Evolutionary conservation across 2,888 invertebrate genomes (phyloP).

Genomic region (Stenodema calcarata): DNA sequence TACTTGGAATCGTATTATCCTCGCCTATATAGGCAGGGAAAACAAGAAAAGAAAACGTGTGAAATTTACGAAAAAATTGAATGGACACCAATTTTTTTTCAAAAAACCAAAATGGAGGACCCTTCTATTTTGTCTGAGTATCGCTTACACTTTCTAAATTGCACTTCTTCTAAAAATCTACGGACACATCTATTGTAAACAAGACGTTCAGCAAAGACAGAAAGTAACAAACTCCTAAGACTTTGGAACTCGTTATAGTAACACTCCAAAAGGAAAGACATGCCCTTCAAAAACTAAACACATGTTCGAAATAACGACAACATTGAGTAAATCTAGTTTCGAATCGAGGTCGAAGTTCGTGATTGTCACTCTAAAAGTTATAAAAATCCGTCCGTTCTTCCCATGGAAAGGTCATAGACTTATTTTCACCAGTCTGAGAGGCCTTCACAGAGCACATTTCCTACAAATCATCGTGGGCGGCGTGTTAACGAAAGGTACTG

Average conservation of each 20-base stretch:
- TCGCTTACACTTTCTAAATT: slow-evolving; percentile 6
- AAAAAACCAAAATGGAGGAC: background rate
- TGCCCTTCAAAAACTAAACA: slow-evolving; percentile 43
- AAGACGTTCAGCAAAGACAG: slow-evolving; percentile 38
- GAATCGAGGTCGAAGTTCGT: background rate
- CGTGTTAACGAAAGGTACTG: background rate
- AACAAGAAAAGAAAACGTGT: slow-evolving; percentile 56
- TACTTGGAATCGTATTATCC: slow-evolving; percentile 71
- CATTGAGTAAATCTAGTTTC: background rate
- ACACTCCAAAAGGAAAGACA: slow-evolving; percentile 13
- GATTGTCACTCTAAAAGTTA: background rate
- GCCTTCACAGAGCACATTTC: background rate
- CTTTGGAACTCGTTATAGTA: background rate
- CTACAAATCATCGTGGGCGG: background rate
- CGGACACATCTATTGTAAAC: slow-evolving; percentile 32
- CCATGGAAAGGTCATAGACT: background rate
- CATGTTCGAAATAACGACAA: slow-evolving; percentile 3
- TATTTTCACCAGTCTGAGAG: too few species aligned
- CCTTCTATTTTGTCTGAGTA: background rate
- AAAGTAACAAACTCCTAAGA: slow-evolving; percentile 9
- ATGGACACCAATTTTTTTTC: background rate
- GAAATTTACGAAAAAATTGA: background rate
- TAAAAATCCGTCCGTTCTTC: background rate
- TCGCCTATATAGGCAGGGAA: slow-evolving; percentile 64
- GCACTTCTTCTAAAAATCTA: slow-evolving; percentile 31